Base-by-base conservation (phyloP, 2,113 vertebrate species). In the Nothobranchius kuhntae region DNA sequence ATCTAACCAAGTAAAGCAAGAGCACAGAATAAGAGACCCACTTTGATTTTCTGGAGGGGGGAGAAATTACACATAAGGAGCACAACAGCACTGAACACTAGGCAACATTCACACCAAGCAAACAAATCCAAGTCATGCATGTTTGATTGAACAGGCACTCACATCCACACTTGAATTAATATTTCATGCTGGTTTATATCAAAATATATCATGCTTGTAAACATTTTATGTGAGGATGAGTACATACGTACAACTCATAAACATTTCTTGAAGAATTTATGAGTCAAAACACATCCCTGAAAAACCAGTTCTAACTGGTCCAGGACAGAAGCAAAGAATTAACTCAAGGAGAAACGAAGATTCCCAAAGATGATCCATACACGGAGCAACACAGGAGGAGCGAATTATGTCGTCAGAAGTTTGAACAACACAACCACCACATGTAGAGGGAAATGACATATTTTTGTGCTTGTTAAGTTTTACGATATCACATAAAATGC, bases 251-350 rank as follows among this genome's bases (percentile, higher is more conserved):
- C 88, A 78, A 90, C 89, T 92, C 90, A 93, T 95, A 93, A 96
- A 93, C 93, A 89, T 92, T 61, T 95, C 94, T 93, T 92, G 94
- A 95, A 93, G 92, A 95, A 94, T 93, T 92, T 91, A 91, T 88
- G 78, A 93, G 86, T 93, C 91, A 94, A 93, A 95, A 94, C 87
- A 90, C 90, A 93, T 95, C 94, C 94, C 92, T 84, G 91, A 94
- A 94, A 58, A 96, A 95, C 94, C 92, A 90, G 94, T 93, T 93
- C 92, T 89, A 95, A 95, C 94, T 91, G 93, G 95, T 94, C 80
- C 91, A 55, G 89, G 89, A 93, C 86, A 89, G 91, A 71, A 86
- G 88, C 88, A 90, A 90, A 87, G 92, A 92, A 92, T 93, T 94
- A 94, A 95, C 93, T 93, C 93, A 81, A 84, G 61, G 88, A 65